These are phyloP conservation scores for Chrysaora quinquecirrha DNA, from an alignment of 30 jellyfish, hydroid and myxozoan species.

Conservation along the genomic window DNA sequence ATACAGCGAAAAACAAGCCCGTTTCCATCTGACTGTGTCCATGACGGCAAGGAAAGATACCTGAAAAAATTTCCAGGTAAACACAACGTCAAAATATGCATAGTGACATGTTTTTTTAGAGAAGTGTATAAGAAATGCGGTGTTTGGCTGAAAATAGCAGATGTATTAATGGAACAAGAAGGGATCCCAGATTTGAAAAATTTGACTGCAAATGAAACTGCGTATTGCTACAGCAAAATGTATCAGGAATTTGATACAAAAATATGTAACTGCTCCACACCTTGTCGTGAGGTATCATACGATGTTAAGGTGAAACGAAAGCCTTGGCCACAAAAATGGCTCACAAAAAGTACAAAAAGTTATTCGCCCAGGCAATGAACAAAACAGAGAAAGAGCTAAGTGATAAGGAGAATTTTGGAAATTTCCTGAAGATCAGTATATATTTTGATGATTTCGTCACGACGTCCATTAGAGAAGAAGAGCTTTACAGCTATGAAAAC, in stretches of 20 bases:
- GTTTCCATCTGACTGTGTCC: conserved; percentile 39
- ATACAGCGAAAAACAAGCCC: conserved; percentile 30
- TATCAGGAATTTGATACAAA: background rate
- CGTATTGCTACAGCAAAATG: background rate
- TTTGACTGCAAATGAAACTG: background rate
- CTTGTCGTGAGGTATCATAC: background rate
- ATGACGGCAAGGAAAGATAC: background rate
- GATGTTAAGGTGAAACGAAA: background rate
- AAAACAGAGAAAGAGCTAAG: background rate
- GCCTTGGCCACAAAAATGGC: conserved; percentile 32
- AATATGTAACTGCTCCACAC: conserved; percentile 3
- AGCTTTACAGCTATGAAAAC: background rate
- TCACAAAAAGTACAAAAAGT: background rate
- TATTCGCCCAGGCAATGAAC: conserved; percentile 7
- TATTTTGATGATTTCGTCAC: conserved; percentile 14
- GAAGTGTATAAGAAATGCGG: conserved; percentile 16
- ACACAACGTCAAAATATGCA: background rate
- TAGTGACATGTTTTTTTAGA: background rate
- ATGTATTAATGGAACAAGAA: background rate
- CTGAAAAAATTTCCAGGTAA: conserved; percentile 11
- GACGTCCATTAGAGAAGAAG: background rate
- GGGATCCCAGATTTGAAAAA: background rate
- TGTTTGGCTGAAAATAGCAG: background rate
- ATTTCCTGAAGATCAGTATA: conserved; percentile 8
- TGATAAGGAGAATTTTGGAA: background rate